Evolutionary conservation across 2,113 vertebrate genomes (phyloP), one percentile per base, ranked within the genome.

Genomic region (Blennius ocellaris): DNA sequence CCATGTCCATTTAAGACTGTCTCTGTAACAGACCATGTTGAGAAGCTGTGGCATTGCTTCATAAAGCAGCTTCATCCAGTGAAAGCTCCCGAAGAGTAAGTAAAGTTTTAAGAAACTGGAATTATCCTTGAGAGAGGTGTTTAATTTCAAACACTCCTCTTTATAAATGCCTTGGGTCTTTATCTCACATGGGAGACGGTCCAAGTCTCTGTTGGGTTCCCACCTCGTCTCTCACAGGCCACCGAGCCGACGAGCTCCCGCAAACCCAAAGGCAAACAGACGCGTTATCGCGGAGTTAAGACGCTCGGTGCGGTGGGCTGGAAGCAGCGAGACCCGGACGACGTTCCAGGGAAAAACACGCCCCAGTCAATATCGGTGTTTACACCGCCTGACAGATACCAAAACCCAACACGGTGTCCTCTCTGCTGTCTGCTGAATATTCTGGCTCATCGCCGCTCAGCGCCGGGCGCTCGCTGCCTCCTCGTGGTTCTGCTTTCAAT

Each of bases 401-500:
- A 30, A 10, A 11, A 6, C 52, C 0, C 51, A 43, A 75, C 53
- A 51, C 0, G 21, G 21, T 40, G 52, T 55, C 69, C 61, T 12
- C 53, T 54, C 59, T 36, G 30, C 43, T 64, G 67, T 76, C 4
- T 30, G 16, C 12, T n/a, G 8, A 39, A 68, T 70, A 37, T 79
- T 56, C 76, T 47, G 64, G 83, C 55, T 56, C 63, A 30, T 30
- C 75, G 81, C 69, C 16, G 21, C 56, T 87, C 14, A 40, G 43
- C 45, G 66, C 49, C 44, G 49, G 39, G 48, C 14, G 38, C 70
- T 69, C 17, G 10, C 55, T 54, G 40, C 36, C 55, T 78, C 73
- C 54, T 71, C 30, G 0, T 49, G 53, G 82, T 54, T 69, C 84
- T 90, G 86, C 83, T 90, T 92, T 89, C 90, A 88, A 85, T 93